Percentiles rank a stretch among this genome's conserved stretches.
These are phyloP conservation scores for Anthoscopus minutus DNA, from an alignment of 2,113 vertebrate species.

Conservation along the genomic window DNA sequence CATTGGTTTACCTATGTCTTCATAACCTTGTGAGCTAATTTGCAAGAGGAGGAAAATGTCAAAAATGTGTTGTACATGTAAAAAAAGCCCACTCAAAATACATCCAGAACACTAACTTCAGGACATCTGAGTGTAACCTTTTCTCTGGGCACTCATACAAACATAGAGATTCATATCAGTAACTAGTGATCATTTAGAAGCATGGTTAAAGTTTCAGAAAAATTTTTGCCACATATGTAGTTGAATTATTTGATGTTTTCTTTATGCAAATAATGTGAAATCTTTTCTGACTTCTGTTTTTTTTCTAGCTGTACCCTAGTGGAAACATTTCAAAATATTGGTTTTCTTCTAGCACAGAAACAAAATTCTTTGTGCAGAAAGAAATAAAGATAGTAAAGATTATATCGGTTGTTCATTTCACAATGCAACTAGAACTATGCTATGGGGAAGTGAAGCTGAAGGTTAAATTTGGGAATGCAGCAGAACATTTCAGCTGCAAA, in stretches of 20 bases:
- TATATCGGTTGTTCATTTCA: conserved; percentile 29
- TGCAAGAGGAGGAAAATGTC: not conserved
- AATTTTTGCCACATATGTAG: accelerated
- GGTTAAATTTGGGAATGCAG: conserved; percentile 33
- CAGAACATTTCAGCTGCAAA: conserved; percentile 45
- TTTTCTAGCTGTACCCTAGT: not conserved
- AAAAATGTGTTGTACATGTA: no score
- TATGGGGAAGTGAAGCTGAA: conserved; percentile 19
- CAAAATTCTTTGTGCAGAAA: not conserved
- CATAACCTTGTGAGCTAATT: not conserved
- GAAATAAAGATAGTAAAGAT: not conserved
- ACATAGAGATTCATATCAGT: not conserved
- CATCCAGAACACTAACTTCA: not conserved
- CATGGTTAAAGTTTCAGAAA: not conserved
- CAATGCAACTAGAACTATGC: conserved; percentile 21
- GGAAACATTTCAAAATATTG: not conserved
- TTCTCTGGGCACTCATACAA: not conserved
- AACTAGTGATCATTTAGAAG: not conserved
- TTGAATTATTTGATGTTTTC: not conserved
- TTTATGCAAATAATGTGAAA: not conserved
- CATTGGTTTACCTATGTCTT: not conserved
- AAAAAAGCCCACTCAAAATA: not conserved
- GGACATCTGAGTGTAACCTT: not conserved
- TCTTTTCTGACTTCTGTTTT: not conserved
- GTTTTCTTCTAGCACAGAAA: not conserved